Percentiles rank a stretch among this genome's conserved stretches.
These are phyloP conservation scores for Lycaon pictus DNA, from an alignment of 2,113 vertebrate genomes.

Conservation along the genomic window DNA sequence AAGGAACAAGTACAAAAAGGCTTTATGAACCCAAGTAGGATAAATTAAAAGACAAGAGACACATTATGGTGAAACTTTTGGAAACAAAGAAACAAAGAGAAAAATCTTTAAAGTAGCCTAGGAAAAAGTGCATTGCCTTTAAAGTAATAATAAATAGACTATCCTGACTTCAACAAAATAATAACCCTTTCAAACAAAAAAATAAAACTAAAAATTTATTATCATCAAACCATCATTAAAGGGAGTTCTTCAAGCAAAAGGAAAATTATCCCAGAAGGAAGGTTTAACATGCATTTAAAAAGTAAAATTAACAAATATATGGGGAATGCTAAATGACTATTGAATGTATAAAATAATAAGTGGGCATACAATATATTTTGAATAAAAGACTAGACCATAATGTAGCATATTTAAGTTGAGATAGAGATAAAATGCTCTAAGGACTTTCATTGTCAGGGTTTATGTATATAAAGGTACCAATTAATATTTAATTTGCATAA, in stretches of 20 bases:
- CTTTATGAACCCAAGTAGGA: background rate
- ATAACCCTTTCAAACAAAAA: background rate
- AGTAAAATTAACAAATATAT: background rate
- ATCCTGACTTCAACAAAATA: background rate
- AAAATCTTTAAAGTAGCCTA: background rate
- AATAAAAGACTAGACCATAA: slow-evolving; percentile 18
- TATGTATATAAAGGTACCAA: background rate
- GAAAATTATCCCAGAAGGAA: background rate
- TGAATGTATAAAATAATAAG: background rate
- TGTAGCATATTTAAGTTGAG: background rate
- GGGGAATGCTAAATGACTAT: background rate
- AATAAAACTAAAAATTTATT: background rate
- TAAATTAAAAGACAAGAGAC: background rate
- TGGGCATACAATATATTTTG: background rate
- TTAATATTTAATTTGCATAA: background rate
- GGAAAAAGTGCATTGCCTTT: background rate
- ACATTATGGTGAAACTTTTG: background rate
- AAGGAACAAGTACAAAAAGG: background rate
- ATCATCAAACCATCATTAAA: background rate
- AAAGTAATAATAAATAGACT: background rate
- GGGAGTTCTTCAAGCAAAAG: background rate
- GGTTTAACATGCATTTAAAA: background rate
- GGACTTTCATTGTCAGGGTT: background rate
- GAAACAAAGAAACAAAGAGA: background rate
- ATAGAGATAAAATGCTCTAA: background rate